Base-by-base conservation (phyloP, 1,140 invertebrate species). In the Bombus picipes region DNA sequence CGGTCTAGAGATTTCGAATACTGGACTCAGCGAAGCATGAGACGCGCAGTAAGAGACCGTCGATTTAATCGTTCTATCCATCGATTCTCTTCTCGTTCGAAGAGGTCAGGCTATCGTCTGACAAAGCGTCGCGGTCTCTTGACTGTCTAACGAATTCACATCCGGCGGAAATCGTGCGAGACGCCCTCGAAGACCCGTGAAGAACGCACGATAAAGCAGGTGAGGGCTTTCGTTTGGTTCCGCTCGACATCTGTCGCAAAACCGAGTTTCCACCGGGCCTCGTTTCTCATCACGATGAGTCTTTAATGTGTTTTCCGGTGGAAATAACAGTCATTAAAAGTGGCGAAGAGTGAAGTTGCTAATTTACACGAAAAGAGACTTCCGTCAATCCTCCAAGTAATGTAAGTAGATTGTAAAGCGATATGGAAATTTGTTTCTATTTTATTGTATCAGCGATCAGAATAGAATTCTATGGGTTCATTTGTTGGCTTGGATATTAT, bases 141-240 rank as follows among this genome's bases (percentile, higher is more conserved):
- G 43, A 76, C 28, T 13, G 59, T 62, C 72, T 81, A 62, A 80
- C 75, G 81, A 88, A 77, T 89, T 68, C 88, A 47, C 74, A 88
- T 90, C 84, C 84, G 86, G 65, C 86, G 86, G 86, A 91, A 92
- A 91, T 78, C 86, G 77, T 37, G 37, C 82, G 84, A 89, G 81
- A 71, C 74, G 72, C 47, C 62, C 65, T 78, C 80, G 89, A 88
- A 83, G 85, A 9, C 22, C 28, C 57, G 57, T 12, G 25, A 62
- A 59, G 57, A 62, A 62, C 59, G 28, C 10, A 22, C 47, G 47
- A 22, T 25, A 37, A 34, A 72, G 34, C 32, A 80, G 76, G 53
- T 53, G 83, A 73, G 71, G 72, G 43, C 39, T 70, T 72, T 77
- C 47, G 47, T 62, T 72, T 43, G 34, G 66, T 65, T 39, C 43